These are phyloP conservation scores for Oscheius sp. DNA, from an alignment of 2,888 invertebrate species.

Conservation along the genomic window DNA sequence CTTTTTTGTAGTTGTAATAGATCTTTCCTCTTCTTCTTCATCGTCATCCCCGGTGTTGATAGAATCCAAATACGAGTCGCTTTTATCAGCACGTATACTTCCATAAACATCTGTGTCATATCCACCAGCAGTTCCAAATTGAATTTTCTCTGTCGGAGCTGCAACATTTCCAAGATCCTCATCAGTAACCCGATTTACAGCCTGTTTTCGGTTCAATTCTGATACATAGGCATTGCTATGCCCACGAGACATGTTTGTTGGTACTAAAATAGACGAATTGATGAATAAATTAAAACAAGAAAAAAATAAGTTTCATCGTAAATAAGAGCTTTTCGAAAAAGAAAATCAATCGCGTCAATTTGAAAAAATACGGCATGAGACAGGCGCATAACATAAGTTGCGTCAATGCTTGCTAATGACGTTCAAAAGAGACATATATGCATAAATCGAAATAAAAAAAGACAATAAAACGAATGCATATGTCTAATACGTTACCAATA, in stretches of 20 bases:
- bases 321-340: background rate
- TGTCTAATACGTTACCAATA: too few species aligned
- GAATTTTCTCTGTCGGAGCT: slow-evolving; percentile 71
- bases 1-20: slow-evolving; percentile 42
- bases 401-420: background rate
- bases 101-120: slow-evolving; percentile 87
- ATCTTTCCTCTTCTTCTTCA: slow-evolving; percentile 50
- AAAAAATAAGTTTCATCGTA: background rate
- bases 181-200: slow-evolving; percentile 15
- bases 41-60: slow-evolving; percentile 88
- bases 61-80: slow-evolving; percentile 90
- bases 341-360: background rate
- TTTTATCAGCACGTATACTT: slow-evolving; percentile 80
- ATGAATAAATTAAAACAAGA: background rate
- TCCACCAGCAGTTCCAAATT: slow-evolving; percentile 86
- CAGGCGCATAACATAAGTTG: background rate
- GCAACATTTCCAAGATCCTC: slow-evolving; percentile 21
- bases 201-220: slow-evolving; percentile 28
- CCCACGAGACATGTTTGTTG: slow-evolving; percentile 19
- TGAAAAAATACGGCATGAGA: slow-evolving; percentile 1
- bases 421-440: too few species aligned
- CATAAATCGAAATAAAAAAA: background rate
- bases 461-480: too few species aligned
- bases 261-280: background rate
- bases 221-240: slow-evolving; percentile 2